Conservation (phyloP, 2,888 invertebrate species). For the Callimorpha dominula region DNA sequence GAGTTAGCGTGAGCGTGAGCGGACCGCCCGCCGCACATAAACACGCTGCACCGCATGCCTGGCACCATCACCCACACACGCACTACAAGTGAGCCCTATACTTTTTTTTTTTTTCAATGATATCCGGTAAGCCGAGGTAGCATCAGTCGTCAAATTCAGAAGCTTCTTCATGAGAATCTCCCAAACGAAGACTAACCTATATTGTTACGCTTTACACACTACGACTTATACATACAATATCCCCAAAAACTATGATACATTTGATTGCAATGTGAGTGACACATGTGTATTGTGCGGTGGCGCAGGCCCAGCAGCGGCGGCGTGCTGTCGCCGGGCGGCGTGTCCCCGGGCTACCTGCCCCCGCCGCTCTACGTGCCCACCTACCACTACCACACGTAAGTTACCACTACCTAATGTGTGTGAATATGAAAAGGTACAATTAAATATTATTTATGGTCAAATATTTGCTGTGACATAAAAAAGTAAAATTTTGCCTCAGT, state of each 20-base stretch:
- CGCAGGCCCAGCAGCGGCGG: constrained; percentile 77
- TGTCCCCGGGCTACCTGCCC: constrained; percentile 80
- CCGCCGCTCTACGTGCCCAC: constrained; percentile 83
- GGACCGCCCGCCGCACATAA: constrained; percentile 74
- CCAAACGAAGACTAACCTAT: not conserved
- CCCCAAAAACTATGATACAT: not conserved
- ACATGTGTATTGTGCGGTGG: not conserved
- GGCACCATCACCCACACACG: constrained; percentile 82
- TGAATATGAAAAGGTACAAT: too few species aligned
- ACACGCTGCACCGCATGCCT: constrained; percentile 70
- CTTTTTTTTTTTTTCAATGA: constrained; percentile 13
- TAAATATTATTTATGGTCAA: too few species aligned
- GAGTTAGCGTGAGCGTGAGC: constrained; percentile 72
- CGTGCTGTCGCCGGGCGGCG: constrained; percentile 80
- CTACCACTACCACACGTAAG: constrained; percentile 84
- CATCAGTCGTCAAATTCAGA: not conserved
- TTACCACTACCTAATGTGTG: constrained; percentile 28
- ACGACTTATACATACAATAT: not conserved
- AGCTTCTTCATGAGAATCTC: not conserved
- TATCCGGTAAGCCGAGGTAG: too few species aligned
- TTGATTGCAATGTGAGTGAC: not conserved
- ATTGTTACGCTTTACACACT: not conserved
- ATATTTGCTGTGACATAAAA: too few species aligned
- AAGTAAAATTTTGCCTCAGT: too few species aligned
- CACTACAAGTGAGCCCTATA: constrained; percentile 74